Base-by-base conservation (phyloP, 2,113 vertebrate genomes). In the Catharus bicknelli region DNA sequence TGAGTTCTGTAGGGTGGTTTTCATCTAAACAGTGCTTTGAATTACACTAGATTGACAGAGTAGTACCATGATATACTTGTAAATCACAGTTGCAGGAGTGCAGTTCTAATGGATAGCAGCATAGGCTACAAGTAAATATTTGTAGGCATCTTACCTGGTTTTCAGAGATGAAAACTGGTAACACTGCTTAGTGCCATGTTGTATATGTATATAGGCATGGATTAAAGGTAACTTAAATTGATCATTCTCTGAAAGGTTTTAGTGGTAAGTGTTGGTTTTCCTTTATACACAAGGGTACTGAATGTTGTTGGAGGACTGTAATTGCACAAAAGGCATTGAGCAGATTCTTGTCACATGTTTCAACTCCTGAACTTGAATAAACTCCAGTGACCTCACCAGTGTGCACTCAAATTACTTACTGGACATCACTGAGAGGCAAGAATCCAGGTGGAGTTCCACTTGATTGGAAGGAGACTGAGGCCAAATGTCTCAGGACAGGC, bases 401-500 rank as follows among this genome's bases (percentile, higher is more conserved):
- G 74, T 68, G 83, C 19, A 15, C 86, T 96, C 61, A 9, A 16
- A 47, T 96, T 94, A 90, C 88, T 92, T 88, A 55, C 40, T 90
- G 84, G 86, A n/a, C 58, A 30, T 74, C n/a, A 62, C n/a, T 61
- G 76, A 78, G 69, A 83, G 54, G 69, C 42, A 84, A 30, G 67
- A 95, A 90, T 96, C 70, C 83, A 93, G 94, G 83, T 96, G 77
- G n/a, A 92, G 74, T 87, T 92, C 45, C 9, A 36, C 61, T 76
- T 85, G 83, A 62, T 77, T 91, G 68, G 5, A 29, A 51, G 58
- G 63, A 43, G n/a, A 27, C 38, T 73, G 36, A 53, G 62, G 77
- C 83, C 64, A 82, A 72, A 64, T 0, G 7, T 86, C 77, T 79
- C 73, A 92, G 66, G 57, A 88, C 42, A 36, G 59, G 77, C 42